A percentile compares a stretch with the other conserved stretches of the same genome.
Conservation (phyloP, 2,113 vertebrate genomes). For the Hippotragus niger region DNA sequence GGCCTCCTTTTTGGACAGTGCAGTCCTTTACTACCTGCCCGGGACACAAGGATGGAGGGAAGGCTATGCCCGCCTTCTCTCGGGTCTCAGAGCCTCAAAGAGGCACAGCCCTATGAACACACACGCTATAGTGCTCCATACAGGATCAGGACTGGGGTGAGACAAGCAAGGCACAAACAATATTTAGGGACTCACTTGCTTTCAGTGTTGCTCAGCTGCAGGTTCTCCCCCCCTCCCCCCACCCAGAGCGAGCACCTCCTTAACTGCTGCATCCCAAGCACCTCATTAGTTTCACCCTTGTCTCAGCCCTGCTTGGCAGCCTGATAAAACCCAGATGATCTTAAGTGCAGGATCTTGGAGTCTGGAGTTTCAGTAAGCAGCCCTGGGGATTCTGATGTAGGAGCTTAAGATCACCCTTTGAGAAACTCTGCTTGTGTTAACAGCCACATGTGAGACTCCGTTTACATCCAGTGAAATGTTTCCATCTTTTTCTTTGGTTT, state of each 20-base stretch:
- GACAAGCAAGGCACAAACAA: neutral
- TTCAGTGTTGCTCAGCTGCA: neutral
- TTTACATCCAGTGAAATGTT: neutral
- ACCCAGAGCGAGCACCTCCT: neutral
- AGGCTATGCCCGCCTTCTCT: neutral
- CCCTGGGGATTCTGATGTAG: neutral
- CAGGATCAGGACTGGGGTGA: neutral
- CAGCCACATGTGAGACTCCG: neutral
- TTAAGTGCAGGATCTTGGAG: neutral
- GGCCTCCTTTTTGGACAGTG: neutral
- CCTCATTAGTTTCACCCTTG: neutral
- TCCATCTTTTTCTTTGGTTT: neutral
- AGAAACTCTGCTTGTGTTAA: neutral
- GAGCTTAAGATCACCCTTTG: neutral
- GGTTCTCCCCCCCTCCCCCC: neutral
- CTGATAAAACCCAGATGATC: neutral
- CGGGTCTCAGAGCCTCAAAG: neutral
- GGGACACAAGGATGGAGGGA: neutral
- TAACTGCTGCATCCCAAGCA: neutral
- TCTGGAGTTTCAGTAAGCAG: neutral
- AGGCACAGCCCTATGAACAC: neutral
- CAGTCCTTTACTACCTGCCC: neutral
- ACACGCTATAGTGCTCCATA: accelerated
- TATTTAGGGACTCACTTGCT: neutral
- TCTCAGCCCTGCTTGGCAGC: neutral